These are phyloP conservation scores for Standfussiana lucernea DNA, from an alignment of 2,888 invertebrate genomes.

Conservation along the genomic window DNA sequence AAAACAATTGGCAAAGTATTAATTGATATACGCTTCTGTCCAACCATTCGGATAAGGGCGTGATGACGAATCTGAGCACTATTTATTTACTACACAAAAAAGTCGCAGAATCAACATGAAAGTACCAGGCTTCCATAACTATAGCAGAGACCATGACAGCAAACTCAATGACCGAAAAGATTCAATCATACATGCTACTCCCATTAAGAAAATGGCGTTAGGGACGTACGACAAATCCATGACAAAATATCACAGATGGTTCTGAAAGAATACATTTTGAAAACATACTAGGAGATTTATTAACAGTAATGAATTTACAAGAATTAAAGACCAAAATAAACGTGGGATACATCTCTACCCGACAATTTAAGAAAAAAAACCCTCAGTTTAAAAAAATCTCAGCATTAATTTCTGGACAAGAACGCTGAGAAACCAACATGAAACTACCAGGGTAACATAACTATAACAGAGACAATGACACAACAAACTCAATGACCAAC, in stretches of 20 bases:
- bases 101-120: neutral
- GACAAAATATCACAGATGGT: conserved; percentile 73
- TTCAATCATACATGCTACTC: conserved; percentile 71
- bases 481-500: conserved; percentile 52
- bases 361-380: neutral
- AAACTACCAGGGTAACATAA: conserved; percentile 36
- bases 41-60: neutral
- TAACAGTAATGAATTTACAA: neutral
- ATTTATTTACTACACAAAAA: neutral
- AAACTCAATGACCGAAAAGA: conserved; percentile 59
- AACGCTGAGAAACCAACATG: neutral
- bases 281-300: neutral
- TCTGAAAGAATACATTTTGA: neutral
- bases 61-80: neutral
- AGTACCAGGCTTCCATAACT: conserved; percentile 32
- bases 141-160: conserved; percentile 31
- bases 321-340: neutral
- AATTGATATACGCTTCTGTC: neutral
- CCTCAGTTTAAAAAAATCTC: neutral
- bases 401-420: neutral
- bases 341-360: no score
- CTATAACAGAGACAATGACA: conserved; percentile 37
- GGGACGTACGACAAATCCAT: conserved; percentile 74
- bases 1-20: neutral
- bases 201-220: conserved; percentile 74